Conservation (phyloP, 2,888 invertebrate genomes). For the Diplazon laetatorius region DNA sequence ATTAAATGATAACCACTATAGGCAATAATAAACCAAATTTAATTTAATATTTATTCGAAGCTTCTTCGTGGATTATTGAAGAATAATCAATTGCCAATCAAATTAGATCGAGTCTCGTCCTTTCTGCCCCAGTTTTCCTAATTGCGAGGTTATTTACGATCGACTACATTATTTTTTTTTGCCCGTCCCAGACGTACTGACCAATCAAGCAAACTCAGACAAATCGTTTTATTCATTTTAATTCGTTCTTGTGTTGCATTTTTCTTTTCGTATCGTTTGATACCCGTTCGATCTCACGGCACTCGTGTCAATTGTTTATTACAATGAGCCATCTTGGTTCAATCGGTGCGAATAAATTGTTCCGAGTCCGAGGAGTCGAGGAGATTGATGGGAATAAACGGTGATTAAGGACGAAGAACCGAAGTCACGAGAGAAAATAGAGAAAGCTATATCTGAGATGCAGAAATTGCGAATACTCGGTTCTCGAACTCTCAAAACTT, state of each 20-base stretch:
- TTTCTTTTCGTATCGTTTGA: neutral
- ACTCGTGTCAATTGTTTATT: constrained; percentile 42
- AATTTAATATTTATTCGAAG: neutral
- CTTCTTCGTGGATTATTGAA: neutral
- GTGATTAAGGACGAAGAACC: constrained; percentile 21
- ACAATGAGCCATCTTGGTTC: constrained; percentile 33
- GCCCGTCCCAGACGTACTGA: constrained; percentile 15
- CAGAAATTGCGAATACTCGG: constrained; percentile 24
- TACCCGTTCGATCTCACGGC: neutral
- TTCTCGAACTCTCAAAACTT: constrained; percentile 17
- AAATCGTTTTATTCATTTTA: constrained; percentile 9
- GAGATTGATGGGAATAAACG: constrained; percentile 26
- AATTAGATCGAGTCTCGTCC: no score
- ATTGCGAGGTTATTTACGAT: constrained; percentile 5
- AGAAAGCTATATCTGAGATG: constrained; percentile 46
- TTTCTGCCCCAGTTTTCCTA: neutral
- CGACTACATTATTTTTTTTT: neutral
- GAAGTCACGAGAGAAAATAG: constrained; percentile 1
- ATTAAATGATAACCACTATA: no score
- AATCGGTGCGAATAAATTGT: constrained; percentile 28
- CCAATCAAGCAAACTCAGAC: neutral
- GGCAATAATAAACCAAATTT: no score
- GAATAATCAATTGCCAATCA: neutral
- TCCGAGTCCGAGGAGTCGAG: constrained; percentile 16
- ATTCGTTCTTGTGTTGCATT: neutral